phyloP scores from a whole-genome alignment of 1,140 invertebrate genomes.

The Sycophaga agraensis region DNA sequence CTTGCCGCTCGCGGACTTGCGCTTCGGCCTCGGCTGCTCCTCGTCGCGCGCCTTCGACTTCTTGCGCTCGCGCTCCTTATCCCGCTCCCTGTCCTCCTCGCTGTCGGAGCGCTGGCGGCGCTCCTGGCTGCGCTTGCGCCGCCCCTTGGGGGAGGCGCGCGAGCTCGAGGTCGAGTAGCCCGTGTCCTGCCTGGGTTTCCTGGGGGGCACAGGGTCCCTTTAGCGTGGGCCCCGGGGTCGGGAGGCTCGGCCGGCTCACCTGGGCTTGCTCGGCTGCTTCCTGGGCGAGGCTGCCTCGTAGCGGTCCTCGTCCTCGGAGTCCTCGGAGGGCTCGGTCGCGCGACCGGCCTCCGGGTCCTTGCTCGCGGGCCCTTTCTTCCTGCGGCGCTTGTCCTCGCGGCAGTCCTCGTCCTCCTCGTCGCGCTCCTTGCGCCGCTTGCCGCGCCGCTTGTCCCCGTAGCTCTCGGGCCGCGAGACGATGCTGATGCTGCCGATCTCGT shows the following conservation, averaged over 20 bases:
- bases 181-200: constrained; percentile 62
- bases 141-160: constrained; percentile 41
- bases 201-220: too few relatives aligned
- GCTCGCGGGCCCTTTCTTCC: constrained; percentile 24
- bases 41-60: neutral
- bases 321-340: constrained; percentile 41
- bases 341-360: constrained; percentile 42
- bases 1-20: constrained; percentile 25
- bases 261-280: neutral
- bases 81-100: constrained; percentile 27
- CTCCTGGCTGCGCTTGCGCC: constrained; percentile 36
- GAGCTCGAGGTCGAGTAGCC: constrained; percentile 68
- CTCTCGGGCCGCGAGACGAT: constrained; percentile 60
- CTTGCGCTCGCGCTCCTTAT: constrained; percentile 1
- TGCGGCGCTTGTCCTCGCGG: constrained; percentile 25
- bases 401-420: neutral
- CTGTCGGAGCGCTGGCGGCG: neutral
- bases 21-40: too few relatives aligned
- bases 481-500: constrained; percentile 56
- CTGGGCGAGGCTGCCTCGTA: neutral
- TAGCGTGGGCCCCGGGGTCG: too few relatives aligned
- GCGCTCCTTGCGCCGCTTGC: constrained; percentile 23
- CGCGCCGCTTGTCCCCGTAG: constrained; percentile 28
- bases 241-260: too few relatives aligned
- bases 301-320: constrained; percentile 20